Evolutionary conservation across 2,888 invertebrate species (phyloP).

Genomic region (Drosophila gaucha): DNA sequence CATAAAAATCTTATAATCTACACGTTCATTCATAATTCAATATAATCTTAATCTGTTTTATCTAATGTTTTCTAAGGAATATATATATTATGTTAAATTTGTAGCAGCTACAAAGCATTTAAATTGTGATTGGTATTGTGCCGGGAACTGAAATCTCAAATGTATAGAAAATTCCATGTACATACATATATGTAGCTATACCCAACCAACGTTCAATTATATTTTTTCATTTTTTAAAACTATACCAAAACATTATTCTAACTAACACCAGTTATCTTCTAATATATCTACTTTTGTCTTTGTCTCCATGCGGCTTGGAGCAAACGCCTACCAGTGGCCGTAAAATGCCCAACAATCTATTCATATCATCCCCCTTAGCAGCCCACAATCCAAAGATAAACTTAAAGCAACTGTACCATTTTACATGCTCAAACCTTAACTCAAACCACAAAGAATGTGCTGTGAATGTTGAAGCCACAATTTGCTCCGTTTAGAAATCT

Average conservation of each 20-base stretch:
- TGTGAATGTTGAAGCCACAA: conserved; percentile 50
- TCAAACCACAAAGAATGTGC: conserved; percentile 61
- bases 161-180: too few species aligned
- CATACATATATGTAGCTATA: too few species aligned
- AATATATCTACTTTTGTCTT: conserved; percentile 29
- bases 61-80: too few species aligned
- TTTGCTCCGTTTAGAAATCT: conserved; percentile 40
- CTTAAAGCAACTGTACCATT: conserved; percentile 73
- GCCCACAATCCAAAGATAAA: conserved; percentile 37
- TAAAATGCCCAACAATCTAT: conserved; percentile 51
- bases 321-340: conserved; percentile 61
- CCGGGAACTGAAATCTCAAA: too few species aligned
- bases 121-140: too few species aligned
- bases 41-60: too few species aligned
- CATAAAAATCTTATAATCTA: too few species aligned
- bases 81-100: too few species aligned
- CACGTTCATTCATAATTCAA: too few species aligned
- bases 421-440: conserved; percentile 74
- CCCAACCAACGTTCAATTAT: not conserved
- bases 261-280: conserved; percentile 13
- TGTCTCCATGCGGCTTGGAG: conserved; percentile 42
- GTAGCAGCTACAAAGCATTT: too few species aligned
- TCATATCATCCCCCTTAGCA: conserved; percentile 44
- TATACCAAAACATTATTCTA: conserved; percentile 3
- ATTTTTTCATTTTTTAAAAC: not conserved